Evolutionary conservation across 23 tunicate genomes (phyloP).

Genomic region (Phallusia fumigata): DNA sequence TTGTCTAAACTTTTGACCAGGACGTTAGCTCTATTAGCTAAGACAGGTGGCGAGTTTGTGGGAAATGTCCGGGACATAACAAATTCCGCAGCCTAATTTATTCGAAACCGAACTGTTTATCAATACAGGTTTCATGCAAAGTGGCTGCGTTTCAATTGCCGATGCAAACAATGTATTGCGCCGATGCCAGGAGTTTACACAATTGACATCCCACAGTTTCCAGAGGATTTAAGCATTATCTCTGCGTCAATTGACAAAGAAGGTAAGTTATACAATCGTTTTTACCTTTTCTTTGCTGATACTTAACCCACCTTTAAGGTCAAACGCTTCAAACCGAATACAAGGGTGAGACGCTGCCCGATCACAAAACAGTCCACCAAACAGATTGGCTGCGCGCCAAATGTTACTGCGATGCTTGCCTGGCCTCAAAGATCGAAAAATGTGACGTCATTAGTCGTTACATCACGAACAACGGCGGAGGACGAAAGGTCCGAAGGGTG

Average conservation of each 20-base stretch:
- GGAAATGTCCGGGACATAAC: neutral
- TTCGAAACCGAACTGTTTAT: neutral
- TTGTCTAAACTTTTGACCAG: no score
- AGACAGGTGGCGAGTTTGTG: no score
- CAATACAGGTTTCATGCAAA: slow-evolving; percentile 40
- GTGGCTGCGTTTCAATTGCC: slow-evolving; percentile 55
- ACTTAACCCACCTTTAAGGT: neutral
- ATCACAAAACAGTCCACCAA: slow-evolving; percentile 38
- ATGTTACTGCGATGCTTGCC: slow-evolving; percentile 60
- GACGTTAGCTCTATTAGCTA: no score
- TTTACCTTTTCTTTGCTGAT: no score
- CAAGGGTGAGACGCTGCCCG: slow-evolving; percentile 17
- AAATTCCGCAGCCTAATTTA: neutral
- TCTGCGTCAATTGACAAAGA: neutral
- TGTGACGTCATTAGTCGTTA: slow-evolving; percentile 34
- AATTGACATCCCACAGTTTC: slow-evolving; percentile 23
- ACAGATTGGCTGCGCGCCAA: slow-evolving; percentile 58
- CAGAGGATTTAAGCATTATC: neutral
- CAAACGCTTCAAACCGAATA: neutral
- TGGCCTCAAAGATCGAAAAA: neutral
- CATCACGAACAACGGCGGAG: neutral
- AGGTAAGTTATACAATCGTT: neutral
- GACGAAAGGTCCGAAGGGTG: neutral
- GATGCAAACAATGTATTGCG: slow-evolving; percentile 32
- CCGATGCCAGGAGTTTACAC: slow-evolving; percentile 31